These are phyloP conservation scores for Bimastos eiseni DNA, from an alignment of 2,888 invertebrate genomes.

Conservation along the genomic window DNA sequence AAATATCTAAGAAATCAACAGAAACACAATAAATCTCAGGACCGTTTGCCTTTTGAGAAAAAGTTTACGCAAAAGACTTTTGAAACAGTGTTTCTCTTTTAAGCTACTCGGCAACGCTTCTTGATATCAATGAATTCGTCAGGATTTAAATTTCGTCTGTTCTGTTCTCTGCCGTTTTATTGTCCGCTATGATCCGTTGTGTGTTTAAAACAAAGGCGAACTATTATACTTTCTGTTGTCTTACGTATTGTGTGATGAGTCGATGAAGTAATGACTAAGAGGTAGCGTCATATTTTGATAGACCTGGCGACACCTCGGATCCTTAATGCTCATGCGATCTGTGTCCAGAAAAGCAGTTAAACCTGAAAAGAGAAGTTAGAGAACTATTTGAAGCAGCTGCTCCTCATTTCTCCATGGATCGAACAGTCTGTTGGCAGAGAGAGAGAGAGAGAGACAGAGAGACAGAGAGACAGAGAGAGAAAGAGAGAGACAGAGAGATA, in stretches of 20 bases:
- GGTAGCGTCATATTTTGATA: constrained; percentile 69
- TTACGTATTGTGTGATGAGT: constrained; percentile 71
- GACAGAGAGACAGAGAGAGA: no score
- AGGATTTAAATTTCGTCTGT: neutral
- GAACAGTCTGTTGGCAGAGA: neutral
- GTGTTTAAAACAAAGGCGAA: no score
- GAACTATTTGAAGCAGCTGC: neutral
- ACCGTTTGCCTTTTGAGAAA: neutral
- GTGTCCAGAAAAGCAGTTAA: constrained; percentile 56
- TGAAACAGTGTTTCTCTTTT: neutral
- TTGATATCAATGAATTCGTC: neutral
- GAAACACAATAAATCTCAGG: neutral
- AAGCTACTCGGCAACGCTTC: neutral
- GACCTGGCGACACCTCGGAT: constrained; percentile 63
- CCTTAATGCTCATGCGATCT: constrained; percentile 65
- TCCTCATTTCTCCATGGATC: no score
- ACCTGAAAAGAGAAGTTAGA: constrained; percentile 47
- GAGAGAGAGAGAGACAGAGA: no score
- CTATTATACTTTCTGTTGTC: constrained; percentile 47
- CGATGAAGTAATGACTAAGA: constrained; percentile 67
- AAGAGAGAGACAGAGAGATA: no score
- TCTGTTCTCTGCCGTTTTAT: no score
- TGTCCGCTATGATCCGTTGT: no score
- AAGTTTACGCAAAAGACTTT: neutral
- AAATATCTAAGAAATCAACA: constrained; percentile 64